Evolutionary conservation across 1,140 invertebrate genomes (phyloP).

Genomic region (Lepidurus couesii): DNA sequence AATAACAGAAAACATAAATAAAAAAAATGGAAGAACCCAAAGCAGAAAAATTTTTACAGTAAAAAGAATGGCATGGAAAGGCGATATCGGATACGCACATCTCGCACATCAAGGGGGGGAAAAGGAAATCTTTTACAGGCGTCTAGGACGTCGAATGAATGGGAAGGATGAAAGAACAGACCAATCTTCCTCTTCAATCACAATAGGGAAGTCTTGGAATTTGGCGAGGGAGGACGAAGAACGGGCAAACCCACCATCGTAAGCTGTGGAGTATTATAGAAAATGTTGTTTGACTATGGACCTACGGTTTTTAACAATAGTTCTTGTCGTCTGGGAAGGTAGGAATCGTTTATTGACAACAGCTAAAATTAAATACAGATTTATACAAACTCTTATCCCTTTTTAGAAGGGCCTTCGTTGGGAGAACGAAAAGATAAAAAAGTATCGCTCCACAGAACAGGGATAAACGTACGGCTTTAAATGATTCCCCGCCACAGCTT

Average conservation of each 20-base stretch:
- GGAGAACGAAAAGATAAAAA: no score
- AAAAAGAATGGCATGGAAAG: background rate
- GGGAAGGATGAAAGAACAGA: background rate
- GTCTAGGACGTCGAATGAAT: constrained; percentile 9
- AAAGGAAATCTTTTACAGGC: background rate
- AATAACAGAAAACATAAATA: background rate
- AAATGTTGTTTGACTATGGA: background rate
- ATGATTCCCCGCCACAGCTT: no score
- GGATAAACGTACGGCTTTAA: no score
- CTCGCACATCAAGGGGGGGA: background rate
- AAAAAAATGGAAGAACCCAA: background rate
- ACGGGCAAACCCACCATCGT: background rate
- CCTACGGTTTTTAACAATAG: constrained; percentile 7
- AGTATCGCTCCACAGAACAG: no score
- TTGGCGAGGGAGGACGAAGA: background rate
- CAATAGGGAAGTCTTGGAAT: constrained; percentile 2
- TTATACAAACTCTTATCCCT: background rate
- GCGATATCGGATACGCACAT: background rate
- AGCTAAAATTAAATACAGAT: background rate
- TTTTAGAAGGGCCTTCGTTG: background rate
- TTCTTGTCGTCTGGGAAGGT: background rate
- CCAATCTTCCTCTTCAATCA: constrained; percentile 2
- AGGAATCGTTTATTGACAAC: background rate
- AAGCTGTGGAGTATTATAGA: background rate
- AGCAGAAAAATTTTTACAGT: background rate